Percentiles rank a stretch among this genome's conserved stretches.
phyloP scores from a whole-genome alignment of 2,113 vertebrate species.

The Catagonus wagneri region DNA sequence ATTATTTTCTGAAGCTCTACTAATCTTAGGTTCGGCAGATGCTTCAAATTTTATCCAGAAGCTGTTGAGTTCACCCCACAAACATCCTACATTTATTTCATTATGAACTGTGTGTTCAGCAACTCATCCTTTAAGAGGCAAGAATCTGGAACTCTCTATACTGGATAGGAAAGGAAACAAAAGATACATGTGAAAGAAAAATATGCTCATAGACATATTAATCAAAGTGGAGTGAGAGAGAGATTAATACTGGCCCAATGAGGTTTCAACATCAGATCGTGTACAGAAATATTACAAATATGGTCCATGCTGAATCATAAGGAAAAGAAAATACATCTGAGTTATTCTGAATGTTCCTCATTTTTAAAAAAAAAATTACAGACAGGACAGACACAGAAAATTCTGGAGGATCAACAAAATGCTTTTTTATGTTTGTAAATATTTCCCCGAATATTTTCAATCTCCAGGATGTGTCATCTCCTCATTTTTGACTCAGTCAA shows the following conservation, averaged over 20 bases:
- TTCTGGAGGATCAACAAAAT: slow-evolving; percentile 47
- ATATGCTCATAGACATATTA: not conserved
- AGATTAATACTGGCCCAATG: not conserved
- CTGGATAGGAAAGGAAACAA: not conserved
- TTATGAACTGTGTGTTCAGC: not conserved
- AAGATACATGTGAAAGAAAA: not conserved
- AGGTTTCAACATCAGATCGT: not conserved
- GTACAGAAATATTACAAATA: not conserved
- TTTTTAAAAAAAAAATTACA: slow-evolving; percentile 40
- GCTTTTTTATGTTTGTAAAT: slow-evolving; percentile 54
- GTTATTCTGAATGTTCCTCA: not conserved
- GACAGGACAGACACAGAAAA: slow-evolving; percentile 53
- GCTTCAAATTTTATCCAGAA: not conserved
- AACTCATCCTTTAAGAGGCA: not conserved
- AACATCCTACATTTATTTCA: not conserved
- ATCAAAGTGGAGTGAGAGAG: not conserved
- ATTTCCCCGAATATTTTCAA: slow-evolving; percentile 63
- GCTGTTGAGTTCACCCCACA: not conserved
- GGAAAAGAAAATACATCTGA: slow-evolving; percentile 1
- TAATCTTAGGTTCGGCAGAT: not conserved
- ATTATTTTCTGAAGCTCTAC: not conserved
- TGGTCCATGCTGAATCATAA: not conserved
- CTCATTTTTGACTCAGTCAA: slow-evolving; percentile 57
- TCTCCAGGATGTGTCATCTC: slow-evolving; percentile 29
- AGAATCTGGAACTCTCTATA: not conserved